Conservation (phyloP, 2,888 invertebrate genomes). For the Agonopterix heracliana region DNA sequence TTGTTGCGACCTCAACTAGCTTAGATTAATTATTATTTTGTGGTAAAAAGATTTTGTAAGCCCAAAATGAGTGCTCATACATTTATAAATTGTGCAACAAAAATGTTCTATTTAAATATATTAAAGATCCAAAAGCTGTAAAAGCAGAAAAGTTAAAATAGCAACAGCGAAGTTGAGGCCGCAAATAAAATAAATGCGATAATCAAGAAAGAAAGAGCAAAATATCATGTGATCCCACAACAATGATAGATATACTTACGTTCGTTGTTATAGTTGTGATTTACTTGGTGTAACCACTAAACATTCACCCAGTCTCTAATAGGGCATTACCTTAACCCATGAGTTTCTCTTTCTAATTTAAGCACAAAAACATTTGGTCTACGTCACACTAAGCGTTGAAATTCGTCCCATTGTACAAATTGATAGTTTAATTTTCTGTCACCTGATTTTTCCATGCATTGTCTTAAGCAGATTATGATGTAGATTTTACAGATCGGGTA, state of each 20-base stretch:
- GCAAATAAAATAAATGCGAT: conserved; percentile 46
- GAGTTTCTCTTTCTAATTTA: conserved; percentile 31
- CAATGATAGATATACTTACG: conserved; percentile 66
- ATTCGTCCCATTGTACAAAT: conserved; percentile 39
- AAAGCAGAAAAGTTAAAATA: not conserved
- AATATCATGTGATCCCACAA: conserved; percentile 60
- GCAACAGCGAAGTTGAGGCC: conserved; percentile 38
- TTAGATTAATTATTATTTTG: not conserved
- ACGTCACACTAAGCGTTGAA: conserved; percentile 66
- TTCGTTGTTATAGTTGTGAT: conserved; percentile 41
- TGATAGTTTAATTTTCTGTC: conserved; percentile 35
- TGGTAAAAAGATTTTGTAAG: conserved; percentile 2
- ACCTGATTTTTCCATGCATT: conserved; percentile 64
- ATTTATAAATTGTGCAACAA: not conserved
- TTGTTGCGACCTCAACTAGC: conserved; percentile 48
- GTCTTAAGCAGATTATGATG: conserved; percentile 40
- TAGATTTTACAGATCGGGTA: conserved; percentile 15
- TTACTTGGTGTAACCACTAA: conserved; percentile 36
- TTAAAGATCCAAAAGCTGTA: too few relatives aligned
- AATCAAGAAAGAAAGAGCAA: conserved; percentile 50
- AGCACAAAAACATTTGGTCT: conserved; percentile 57
- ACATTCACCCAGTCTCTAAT: conserved; percentile 36
- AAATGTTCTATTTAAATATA: too few relatives aligned
- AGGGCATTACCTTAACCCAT: conserved; percentile 51
- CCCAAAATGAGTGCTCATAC: not conserved